phyloP scores from a whole-genome alignment of 1,140 invertebrate species.

The Hycleus phaleratus region DNA sequence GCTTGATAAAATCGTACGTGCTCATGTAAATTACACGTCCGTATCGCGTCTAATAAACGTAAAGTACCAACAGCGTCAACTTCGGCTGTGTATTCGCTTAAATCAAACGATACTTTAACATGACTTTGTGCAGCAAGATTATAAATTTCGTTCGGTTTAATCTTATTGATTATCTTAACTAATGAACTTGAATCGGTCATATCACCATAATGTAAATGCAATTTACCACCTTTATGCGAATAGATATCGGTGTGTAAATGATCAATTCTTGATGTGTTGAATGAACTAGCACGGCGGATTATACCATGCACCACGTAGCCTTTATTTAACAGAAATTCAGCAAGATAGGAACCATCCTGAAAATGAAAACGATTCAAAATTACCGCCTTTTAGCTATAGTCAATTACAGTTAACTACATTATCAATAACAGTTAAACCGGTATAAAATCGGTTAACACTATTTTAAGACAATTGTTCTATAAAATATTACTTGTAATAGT shows the following conservation, averaged over 20 bases:
- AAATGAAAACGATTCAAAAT: slow-evolving; percentile 3
- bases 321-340: slow-evolving; percentile 90
- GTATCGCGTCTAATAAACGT: slow-evolving; percentile 88
- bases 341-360: slow-evolving; percentile 98
- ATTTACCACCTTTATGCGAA: slow-evolving; percentile 72
- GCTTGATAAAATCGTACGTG: slow-evolving; percentile 94
- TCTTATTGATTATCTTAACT: slow-evolving; percentile 81
- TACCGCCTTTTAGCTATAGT: neutral
- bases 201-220: slow-evolving; percentile 98
- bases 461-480: too few relatives aligned
- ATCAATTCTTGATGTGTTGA: slow-evolving; percentile 93
- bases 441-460: too few relatives aligned
- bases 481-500: too few relatives aligned
- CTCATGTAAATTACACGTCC: slow-evolving; percentile 82
- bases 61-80: slow-evolving; percentile 98
- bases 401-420: neutral
- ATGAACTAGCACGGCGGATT: slow-evolving; percentile 88
- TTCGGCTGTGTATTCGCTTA: slow-evolving; percentile 98
- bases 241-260: slow-evolving; percentile 89
- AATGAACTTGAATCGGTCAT: slow-evolving; percentile 97
- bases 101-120: slow-evolving; percentile 95
- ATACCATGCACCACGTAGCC: slow-evolving; percentile 96
- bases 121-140: slow-evolving; percentile 99
- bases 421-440: too few relatives aligned
- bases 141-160: slow-evolving; percentile 92